Conservation (phyloP, 2,888 invertebrate genomes). For the Calephelis perditalis region DNA sequence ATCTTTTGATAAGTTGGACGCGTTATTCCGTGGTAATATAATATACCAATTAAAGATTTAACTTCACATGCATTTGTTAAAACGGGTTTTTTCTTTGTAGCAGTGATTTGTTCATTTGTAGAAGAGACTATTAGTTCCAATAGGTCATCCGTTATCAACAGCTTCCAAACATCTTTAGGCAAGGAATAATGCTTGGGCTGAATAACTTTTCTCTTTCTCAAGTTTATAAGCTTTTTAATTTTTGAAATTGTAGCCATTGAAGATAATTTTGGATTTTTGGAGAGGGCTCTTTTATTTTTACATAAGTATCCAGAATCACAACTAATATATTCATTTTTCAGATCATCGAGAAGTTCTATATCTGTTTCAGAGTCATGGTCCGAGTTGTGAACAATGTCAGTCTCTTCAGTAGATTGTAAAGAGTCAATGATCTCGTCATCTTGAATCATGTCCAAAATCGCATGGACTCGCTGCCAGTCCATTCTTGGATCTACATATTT, state of each 20-base stretch:
- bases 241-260: constrained; percentile 35
- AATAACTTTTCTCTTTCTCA: constrained; percentile 44
- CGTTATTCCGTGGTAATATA: constrained; percentile 65
- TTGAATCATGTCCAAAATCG: constrained; percentile 68
- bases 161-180: constrained; percentile 61
- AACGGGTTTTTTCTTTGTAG: constrained; percentile 33
- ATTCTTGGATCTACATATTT: constrained; percentile 69
- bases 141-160: constrained; percentile 59
- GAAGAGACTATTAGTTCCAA: constrained; percentile 58
- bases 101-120: constrained; percentile 58
- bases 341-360: constrained; percentile 48
- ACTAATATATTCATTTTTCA: constrained; percentile 46
- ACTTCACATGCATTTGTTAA: constrained; percentile 52
- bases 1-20: constrained; percentile 58
- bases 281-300: constrained; percentile 46
- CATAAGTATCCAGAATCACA: constrained; percentile 53
- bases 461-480: constrained; percentile 73
- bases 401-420: constrained; percentile 60
- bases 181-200: constrained; percentile 39
- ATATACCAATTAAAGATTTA: constrained; percentile 59
- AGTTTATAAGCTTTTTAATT: constrained; percentile 38
- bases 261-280: constrained; percentile 45
- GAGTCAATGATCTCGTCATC: constrained; percentile 64
- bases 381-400: constrained; percentile 56
- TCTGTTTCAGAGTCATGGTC: constrained; percentile 67